Evolutionary conservation across 2,797 vertebrate genomes (phyloP), one percentile per base, ranked within the genome.

Genomic region (Enteromius treurensis): DNA sequence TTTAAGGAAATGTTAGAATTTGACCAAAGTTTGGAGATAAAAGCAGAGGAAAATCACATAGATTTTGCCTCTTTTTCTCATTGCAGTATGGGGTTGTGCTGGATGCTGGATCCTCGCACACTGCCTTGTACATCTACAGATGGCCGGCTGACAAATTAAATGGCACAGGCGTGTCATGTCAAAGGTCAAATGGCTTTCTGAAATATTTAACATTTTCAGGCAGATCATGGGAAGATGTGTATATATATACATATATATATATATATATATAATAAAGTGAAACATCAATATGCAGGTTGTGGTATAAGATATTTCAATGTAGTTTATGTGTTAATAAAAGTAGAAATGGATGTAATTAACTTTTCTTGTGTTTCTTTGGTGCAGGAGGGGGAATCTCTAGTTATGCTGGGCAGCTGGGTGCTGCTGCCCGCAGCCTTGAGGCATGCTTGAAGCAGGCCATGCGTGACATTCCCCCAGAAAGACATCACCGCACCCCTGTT

Each of bases 101-200:
- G 87, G 97, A 98, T 3, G 96, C 97, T 0, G 96, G 96, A 53
- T 98, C 96, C 0, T 97, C 96, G 0, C 96, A 97, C 93, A 97
- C 96, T 0, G 90, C 96, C 26, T 88, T 96, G 86, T 97, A 93
- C 49, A 89, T 97, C 60, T 98, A 98, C 77, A 93, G 95, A 88
- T 98, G 97, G 96, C 95, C 93, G 0, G 93, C 93, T 1, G 94
- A 96, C 90, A 97, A 96, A 86, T 93, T 95, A 76, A 98, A 98
- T 0, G 77, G 94, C 84, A 97, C 96, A 0, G 96, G 96, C 0
- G 91, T 64, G 90, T 26, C 26, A 95, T 3, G 95, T 92, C 3
- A 85, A 94, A 10, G 97, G 97, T 97, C 83, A 90, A 40, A 23
- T n/a, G 15, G 5, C 26, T 68, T 62, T 14, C 7, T 69, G 14